These are phyloP conservation scores for Ranitomeya imitator DNA, from an alignment of 2,113 vertebrate genomes.

Conservation along the genomic window DNA sequence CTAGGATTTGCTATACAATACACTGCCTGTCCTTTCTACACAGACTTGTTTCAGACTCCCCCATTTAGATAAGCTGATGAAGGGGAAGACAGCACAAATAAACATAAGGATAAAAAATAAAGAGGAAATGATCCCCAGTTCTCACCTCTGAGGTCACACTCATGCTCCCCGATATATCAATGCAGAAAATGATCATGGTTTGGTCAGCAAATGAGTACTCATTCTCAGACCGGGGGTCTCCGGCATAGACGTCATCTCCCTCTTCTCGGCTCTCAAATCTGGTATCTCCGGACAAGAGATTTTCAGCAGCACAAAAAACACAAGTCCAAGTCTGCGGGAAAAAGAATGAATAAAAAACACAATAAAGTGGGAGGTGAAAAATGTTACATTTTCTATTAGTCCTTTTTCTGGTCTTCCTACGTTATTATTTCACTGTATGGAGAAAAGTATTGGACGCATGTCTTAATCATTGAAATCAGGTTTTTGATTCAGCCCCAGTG, in stretches of 20 bases:
- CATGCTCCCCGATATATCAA: slow-evolving; percentile 59
- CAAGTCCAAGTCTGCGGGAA: slow-evolving; percentile 39
- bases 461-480: too few relatives aligned
- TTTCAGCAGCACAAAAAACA: slow-evolving; percentile 41
- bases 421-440: not conserved
- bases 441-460: too few relatives aligned
- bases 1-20: not conserved
- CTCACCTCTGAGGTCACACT: slow-evolving; percentile 56
- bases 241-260: slow-evolving; percentile 25
- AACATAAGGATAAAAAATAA: not conserved
- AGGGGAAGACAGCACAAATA: not conserved
- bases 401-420: not conserved
- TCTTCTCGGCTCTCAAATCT: not conserved
- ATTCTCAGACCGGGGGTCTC: not conserved
- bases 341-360: not conserved
- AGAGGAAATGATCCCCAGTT: not conserved
- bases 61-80: too few relatives aligned
- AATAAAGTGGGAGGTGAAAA: not conserved
- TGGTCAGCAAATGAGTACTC: not conserved
- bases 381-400: not conserved
- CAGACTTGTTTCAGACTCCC: not conserved
- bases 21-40: not conserved
- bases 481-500: too few relatives aligned
- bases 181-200: slow-evolving; percentile 52
- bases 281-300: not conserved